phyloP scores from a whole-genome alignment of 2,113 vertebrate genomes.

The Oryzias celebensis region DNA sequence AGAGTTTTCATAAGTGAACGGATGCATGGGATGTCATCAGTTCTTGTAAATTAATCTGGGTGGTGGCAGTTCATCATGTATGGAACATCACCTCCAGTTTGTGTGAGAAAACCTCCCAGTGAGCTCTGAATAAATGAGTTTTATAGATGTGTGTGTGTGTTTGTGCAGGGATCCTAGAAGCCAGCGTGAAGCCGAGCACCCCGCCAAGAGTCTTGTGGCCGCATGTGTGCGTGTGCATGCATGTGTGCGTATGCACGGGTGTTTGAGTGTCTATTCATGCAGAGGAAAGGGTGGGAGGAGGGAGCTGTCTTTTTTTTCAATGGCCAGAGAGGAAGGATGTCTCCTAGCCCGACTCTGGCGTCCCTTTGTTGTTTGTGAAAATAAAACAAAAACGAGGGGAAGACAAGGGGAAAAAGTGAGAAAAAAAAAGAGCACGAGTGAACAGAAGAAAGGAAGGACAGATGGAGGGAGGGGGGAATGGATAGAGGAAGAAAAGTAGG shows the following conservation, averaged over 20 bases:
- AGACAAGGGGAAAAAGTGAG: constrained; percentile 45
- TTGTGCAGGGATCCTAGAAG: neutral
- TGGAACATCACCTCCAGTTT: constrained; percentile 37
- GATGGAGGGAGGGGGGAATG: constrained; percentile 36
- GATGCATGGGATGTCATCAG: constrained; percentile 35
- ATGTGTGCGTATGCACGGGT: constrained; percentile 19
- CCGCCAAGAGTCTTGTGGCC: no score
- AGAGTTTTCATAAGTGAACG: constrained; percentile 17
- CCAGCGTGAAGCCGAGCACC: neutral
- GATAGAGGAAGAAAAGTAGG: constrained; percentile 39
- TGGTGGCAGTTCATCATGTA: constrained; percentile 52
- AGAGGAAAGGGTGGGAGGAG: constrained; percentile 45
- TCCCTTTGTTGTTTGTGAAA: constrained; percentile 74
- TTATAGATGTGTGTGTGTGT: no score
- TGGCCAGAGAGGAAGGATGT: constrained; percentile 61
- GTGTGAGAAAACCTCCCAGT: constrained; percentile 51
- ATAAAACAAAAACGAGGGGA: constrained; percentile 72
- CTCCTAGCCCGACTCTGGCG: constrained; percentile 64
- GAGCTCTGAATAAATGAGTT: constrained; percentile 32
- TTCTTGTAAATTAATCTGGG: constrained; percentile 39
- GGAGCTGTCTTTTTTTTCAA: constrained; percentile 60
- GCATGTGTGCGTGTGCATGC: constrained; percentile 47
- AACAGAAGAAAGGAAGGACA: constrained; percentile 24
- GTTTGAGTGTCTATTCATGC: constrained; percentile 66
- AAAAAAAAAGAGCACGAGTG: constrained; percentile 17